Conservation (phyloP, 2,888 invertebrate genomes). For the Hypena proboscidalis region DNA sequence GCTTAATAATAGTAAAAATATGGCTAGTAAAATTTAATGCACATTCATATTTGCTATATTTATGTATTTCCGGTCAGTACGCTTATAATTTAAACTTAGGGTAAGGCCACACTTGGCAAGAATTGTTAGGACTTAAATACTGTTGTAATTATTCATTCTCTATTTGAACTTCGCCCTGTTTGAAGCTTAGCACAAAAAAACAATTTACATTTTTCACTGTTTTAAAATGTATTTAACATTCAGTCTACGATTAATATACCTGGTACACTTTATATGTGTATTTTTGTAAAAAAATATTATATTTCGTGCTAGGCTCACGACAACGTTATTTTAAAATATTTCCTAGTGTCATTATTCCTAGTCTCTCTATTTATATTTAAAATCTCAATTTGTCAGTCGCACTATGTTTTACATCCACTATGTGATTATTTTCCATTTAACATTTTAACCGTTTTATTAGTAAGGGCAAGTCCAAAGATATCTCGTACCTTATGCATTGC, state of each 20-base stretch:
- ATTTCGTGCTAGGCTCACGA: conserved; percentile 18
- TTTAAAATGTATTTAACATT: too few species aligned
- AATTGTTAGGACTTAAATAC: conserved; percentile 28
- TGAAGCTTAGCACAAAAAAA: conserved; percentile 14
- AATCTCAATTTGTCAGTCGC: conserved; percentile 31
- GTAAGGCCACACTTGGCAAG: conserved; percentile 14
- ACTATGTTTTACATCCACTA: too few species aligned
- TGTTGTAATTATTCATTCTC: conserved; percentile 25
- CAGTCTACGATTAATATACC: too few species aligned
- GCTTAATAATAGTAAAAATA: too few species aligned
- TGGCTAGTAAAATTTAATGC: background rate
- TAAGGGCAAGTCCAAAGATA: conserved; percentile 69
- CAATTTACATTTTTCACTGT: background rate
- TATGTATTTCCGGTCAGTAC: conserved; percentile 38
- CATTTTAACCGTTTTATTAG: conserved; percentile 24
- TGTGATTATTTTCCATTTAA: too few species aligned
- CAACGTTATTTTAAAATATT: conserved; percentile 3
- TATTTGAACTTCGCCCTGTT: conserved; percentile 8
- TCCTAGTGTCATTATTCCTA: conserved; percentile 37
- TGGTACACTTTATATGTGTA: too few species aligned
- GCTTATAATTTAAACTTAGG: conserved; percentile 43
- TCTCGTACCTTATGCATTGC: conserved; percentile 64
- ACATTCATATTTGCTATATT: conserved; percentile 2
- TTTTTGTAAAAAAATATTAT: background rate
- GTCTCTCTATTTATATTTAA: conserved; percentile 40